Conservation (phyloP, 2,888 invertebrate genomes). For the Ephialtes manifestator region DNA sequence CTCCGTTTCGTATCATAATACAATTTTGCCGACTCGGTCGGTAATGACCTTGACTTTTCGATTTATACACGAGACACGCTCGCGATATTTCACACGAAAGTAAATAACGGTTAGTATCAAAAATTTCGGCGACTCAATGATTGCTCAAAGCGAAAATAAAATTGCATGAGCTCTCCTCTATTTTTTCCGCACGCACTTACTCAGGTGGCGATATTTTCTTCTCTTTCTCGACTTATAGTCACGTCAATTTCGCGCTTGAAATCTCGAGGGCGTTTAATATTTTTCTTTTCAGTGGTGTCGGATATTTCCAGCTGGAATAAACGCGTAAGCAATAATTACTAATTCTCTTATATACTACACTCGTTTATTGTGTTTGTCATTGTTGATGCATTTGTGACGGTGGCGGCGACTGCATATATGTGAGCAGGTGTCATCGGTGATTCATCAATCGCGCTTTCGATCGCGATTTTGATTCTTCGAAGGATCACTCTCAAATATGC, state of each 20-base stretch:
- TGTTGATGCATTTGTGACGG: background rate
- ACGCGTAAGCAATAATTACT: constrained; percentile 22
- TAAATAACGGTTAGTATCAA: background rate
- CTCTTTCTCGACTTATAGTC: background rate
- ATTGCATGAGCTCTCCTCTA: background rate
- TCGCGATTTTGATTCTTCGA: background rate
- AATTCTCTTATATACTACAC: background rate
- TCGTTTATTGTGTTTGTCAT: background rate
- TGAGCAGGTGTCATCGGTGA: background rate
- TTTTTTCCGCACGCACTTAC: too few species aligned
- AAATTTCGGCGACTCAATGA: background rate
- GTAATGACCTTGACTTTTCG: background rate
- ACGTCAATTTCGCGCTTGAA: background rate
- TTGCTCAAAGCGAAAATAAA: background rate
- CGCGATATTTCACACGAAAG: background rate
- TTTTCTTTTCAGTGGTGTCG: background rate
- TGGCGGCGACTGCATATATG: background rate
- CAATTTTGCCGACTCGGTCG: too few species aligned
- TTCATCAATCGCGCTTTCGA: constrained; percentile 10
- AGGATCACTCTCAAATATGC: background rate
- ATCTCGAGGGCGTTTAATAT: background rate
- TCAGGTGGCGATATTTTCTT: too few species aligned
- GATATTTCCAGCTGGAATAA: background rate
- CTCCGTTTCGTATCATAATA: background rate
- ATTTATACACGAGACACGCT: background rate